Evolutionary conservation across 2,888 invertebrate species (phyloP), one percentile per base, ranked within the genome.

Genomic region (Acronicta psi): DNA sequence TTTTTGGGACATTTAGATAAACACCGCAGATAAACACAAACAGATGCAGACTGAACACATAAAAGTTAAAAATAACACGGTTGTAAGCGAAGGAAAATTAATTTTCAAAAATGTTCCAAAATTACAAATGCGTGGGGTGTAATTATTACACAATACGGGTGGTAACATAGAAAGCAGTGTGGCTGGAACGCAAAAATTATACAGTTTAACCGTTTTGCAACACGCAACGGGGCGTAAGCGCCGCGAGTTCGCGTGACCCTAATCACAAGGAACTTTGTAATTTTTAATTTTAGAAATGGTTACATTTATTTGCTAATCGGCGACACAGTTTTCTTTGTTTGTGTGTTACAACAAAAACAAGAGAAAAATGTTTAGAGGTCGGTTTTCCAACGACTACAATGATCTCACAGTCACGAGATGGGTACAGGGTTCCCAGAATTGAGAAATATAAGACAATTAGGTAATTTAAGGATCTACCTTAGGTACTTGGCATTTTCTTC

Each of bases 151-250:
- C 62, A 66, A 69, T 72, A 57, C 46, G 59, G 56, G 43, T 52
- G 49, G 36, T 49, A 67, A 65, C 76, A 69, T 71, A 69, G 57
- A 61, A 69, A 75, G 73, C 67, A 70, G 73, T 75, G 72, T 71
- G 66, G 75, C 66, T 76, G 72, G 78, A 81, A 84, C 76, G 79
- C 77, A 80, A 79, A 84, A 83, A 81, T 83, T 84, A 83, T 82
- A 80, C 81, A 74, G 74, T 69, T 65, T 67, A 79, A 83, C 70
- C 74, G 71, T 76, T 74, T 72, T 17, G 52, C 64, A 73, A 64
- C 87, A 87, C 85, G 87, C 85, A 60, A 87, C 46, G 56, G 77
- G 79, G 80, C 80, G 81, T 81, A 66, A 75, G 60, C 68, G 69
- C 52, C 45, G 43, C 47, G 44, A 50, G 41, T 23, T 85, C 62